Conservation (phyloP, 2,888 invertebrate species). For the Drosophila koepferae region DNA sequence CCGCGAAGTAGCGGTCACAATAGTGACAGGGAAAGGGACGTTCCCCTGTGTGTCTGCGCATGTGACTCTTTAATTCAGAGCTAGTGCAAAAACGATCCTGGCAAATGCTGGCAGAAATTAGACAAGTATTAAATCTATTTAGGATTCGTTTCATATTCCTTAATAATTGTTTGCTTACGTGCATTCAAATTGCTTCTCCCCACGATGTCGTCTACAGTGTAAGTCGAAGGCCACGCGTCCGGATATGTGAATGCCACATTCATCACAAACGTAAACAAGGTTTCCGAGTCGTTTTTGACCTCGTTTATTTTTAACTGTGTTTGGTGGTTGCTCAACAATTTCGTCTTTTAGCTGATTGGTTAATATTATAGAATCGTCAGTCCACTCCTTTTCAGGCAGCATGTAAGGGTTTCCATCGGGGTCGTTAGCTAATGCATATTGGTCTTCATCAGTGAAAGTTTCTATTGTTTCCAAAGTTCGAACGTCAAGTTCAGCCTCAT, state of each 20-base stretch:
- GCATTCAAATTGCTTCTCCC: constrained; percentile 68
- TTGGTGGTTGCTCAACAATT: constrained; percentile 11
- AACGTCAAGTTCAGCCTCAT: constrained; percentile 9
- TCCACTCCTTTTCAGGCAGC: constrained; percentile 19
- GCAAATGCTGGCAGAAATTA: constrained; percentile 42
- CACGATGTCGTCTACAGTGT: constrained; percentile 70
- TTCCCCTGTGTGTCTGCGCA: constrained; percentile 70
- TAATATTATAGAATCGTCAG: constrained; percentile 25
- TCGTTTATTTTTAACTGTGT: constrained; percentile 23
- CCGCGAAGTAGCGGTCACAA: constrained; percentile 67
- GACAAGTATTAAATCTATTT: background rate
- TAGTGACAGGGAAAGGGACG: constrained; percentile 70
- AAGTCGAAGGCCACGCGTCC: constrained; percentile 69
- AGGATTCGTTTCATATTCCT: background rate
- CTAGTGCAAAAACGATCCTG: constrained; percentile 64
- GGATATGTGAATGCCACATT: constrained; percentile 67
- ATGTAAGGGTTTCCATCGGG: background rate
- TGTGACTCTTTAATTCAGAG: constrained; percentile 70
- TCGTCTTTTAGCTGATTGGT: constrained; percentile 20
- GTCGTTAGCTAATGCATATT: constrained; percentile 11
- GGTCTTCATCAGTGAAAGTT: background rate
- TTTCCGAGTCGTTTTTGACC: constrained; percentile 38
- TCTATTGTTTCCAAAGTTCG: background rate
- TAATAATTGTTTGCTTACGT: constrained; percentile 46
- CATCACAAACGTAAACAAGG: constrained; percentile 57